phyloP scores from a whole-genome alignment of 2,888 invertebrate species.

The Lobophora halterata region DNA sequence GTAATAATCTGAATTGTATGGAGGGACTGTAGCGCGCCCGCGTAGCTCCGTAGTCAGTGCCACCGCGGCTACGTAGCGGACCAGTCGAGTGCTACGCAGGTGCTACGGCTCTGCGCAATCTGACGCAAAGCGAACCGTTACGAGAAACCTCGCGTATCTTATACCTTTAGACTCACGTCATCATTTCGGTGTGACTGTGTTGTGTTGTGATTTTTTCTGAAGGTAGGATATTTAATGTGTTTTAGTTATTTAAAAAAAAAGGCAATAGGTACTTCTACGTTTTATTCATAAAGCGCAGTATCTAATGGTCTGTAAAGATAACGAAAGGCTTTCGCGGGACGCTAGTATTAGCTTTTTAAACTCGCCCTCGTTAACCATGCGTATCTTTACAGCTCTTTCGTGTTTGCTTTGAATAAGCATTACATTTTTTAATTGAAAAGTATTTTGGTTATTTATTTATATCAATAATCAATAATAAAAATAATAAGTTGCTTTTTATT shows the following conservation, averaged over 20 bases:
- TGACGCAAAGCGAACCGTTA: conserved; percentile 27
- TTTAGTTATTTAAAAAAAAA: conserved; percentile 45
- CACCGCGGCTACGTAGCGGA: conserved; percentile 63
- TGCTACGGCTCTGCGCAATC: conserved; percentile 39
- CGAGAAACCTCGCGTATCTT: conserved; percentile 28
- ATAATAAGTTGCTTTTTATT: background rate
- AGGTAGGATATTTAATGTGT: no score
- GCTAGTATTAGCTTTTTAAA: conserved; percentile 42
- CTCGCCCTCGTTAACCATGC: conserved; percentile 14
- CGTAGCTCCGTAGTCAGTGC: conserved; percentile 72
- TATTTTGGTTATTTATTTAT: no score
- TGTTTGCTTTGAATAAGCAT: background rate
- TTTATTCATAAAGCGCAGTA: conserved; percentile 56
- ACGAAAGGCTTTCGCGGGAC: conserved; percentile 46
- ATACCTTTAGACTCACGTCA: conserved; percentile 12
- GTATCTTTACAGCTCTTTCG: conserved; percentile 13
- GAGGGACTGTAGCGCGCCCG: conserved; percentile 60
- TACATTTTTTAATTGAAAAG: conserved; percentile 5
- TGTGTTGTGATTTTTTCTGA: no score
- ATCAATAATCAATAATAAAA: no score
- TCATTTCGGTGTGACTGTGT: conserved; percentile 46
- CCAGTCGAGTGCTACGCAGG: conserved; percentile 43
- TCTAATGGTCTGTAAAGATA: conserved; percentile 71
- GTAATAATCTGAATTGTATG: conserved; percentile 66
- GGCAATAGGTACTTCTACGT: conserved; percentile 50